phyloP scores from a whole-genome alignment of 2,888 invertebrate species.

The Philereme vetulata region DNA sequence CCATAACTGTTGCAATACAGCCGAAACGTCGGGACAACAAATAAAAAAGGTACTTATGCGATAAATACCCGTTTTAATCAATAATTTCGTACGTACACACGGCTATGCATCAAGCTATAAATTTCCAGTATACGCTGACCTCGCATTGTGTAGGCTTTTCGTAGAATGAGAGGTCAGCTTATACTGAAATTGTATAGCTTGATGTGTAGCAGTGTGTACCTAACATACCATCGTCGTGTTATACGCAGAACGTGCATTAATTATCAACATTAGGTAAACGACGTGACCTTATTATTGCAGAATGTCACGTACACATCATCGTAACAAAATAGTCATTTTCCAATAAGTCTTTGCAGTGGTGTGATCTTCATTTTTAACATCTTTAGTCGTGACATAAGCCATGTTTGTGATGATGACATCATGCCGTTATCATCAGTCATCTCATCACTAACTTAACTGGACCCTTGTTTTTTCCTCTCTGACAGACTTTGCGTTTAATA shows the following conservation, averaged over 20 bases:
- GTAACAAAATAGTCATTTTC: constrained; percentile 17
- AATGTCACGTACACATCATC: constrained; percentile 6
- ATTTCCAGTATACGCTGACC: no score
- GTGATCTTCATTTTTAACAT: constrained; percentile 50
- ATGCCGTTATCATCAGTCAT: constrained; percentile 58
- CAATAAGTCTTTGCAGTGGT: constrained; percentile 26
- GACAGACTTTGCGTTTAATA: constrained; percentile 40
- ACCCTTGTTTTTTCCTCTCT: constrained; percentile 44
- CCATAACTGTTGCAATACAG: no score
- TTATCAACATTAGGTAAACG: neutral
- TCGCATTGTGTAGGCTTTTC: no score
- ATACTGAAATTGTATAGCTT: no score
- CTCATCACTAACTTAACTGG: constrained; percentile 53
- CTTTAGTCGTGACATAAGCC: constrained; percentile 54
- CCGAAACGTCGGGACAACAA: no score
- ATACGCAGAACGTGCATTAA: neutral
- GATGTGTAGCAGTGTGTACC: no score
- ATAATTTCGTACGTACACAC: no score
- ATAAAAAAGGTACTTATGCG: no score
- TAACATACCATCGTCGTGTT: no score
- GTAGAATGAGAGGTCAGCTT: no score
- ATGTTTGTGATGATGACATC: constrained; percentile 60
- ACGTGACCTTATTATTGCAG: constrained; percentile 2
- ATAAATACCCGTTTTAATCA: no score
- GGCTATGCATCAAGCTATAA: no score